Percentiles rank a stretch among this genome's conserved stretches.
Conservation (phyloP, 2,797 vertebrate species). For the Pyrocephalus nanus region DNA sequence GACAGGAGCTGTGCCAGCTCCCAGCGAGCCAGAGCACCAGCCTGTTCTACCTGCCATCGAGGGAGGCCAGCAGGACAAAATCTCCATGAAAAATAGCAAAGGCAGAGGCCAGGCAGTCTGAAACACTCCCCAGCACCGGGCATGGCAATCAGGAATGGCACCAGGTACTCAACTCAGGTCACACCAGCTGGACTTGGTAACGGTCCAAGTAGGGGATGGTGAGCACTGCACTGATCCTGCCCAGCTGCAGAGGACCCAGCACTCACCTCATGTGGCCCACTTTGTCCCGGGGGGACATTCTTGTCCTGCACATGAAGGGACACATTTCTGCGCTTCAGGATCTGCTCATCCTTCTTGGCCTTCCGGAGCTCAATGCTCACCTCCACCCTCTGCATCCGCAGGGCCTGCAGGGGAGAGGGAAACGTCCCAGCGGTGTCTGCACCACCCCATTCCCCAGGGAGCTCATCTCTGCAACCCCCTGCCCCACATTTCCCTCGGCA, state of each 20-base stretch:
- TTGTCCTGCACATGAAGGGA: background rate
- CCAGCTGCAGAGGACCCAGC: background rate
- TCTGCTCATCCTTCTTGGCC: conserved; percentile 84
- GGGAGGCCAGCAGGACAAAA: background rate
- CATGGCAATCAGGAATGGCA: fast-evolving
- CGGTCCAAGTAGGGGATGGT: background rate
- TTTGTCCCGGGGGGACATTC: background rate
- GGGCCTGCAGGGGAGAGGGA: conserved; percentile 67
- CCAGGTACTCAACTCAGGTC: background rate
- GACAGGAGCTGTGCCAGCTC: background rate
- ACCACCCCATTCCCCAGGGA: background rate
- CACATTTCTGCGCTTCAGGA: conserved; percentile 86
- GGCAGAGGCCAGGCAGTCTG: background rate
- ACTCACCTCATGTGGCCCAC: background rate
- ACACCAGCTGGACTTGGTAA: background rate
- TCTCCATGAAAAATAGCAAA: background rate
- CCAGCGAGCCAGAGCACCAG: background rate
- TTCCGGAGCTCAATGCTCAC: conserved; percentile 85
- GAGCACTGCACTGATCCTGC: background rate
- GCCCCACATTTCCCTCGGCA: fast-evolving
- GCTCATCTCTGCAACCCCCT: background rate
- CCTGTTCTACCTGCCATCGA: conserved; percentile 30
- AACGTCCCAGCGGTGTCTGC: fast-evolving
- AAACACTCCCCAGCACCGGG: background rate
- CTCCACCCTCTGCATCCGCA: conserved; percentile 80